These are phyloP conservation scores for Lynx canadensis DNA, from an alignment of 2,113 vertebrate species.

Conservation along the genomic window DNA sequence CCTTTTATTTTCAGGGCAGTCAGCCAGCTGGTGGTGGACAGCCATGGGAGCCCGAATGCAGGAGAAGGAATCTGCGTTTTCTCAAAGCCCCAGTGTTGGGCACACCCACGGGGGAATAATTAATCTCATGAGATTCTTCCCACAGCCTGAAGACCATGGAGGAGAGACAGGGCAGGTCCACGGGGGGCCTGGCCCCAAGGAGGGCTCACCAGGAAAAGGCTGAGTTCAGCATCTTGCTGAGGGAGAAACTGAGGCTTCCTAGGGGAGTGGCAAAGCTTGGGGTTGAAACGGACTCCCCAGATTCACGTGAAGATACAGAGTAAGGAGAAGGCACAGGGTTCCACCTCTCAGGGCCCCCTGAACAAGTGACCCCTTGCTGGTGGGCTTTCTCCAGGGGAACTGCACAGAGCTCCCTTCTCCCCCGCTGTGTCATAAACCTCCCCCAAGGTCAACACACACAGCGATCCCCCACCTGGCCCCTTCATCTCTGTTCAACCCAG, in stretches of 20 bases:
- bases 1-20: conserved; percentile 16
- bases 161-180: not conserved
- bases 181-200: not conserved
- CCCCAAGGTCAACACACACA: not conserved
- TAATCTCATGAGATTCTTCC: not conserved
- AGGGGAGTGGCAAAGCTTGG: not conserved
- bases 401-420: not conserved
- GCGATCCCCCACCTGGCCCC: not conserved
- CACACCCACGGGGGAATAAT: not conserved
- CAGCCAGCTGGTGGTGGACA: not conserved
- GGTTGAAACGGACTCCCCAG: not conserved
- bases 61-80: conserved; percentile 51
- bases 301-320: not conserved
- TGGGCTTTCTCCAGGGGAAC: not conserved
- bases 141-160: not conserved
- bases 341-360: not conserved
- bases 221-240: not conserved
- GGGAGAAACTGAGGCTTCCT: not conserved
- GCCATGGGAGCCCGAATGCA: not conserved
- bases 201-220: not conserved
- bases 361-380: not conserved
- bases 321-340: too few species aligned
- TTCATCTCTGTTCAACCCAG: not conserved
- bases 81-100: conserved; percentile 51
- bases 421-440: not conserved